Conservation (phyloP, 1,140 invertebrate genomes). For the Acromyrmex heyeri region DNA sequence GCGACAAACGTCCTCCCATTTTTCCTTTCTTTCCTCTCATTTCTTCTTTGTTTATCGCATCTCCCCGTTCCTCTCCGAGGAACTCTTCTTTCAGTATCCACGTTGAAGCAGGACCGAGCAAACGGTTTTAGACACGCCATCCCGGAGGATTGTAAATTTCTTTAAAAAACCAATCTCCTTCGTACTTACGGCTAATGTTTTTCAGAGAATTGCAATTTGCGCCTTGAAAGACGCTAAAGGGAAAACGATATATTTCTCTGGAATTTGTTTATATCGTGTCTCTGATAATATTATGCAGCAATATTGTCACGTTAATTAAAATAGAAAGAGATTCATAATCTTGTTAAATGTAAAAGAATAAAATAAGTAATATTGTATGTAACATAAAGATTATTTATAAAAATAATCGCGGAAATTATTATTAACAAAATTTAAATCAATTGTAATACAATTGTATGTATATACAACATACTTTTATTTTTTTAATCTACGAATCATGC, state of each 20-base stretch:
- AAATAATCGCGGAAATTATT: background rate
- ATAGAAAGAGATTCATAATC: background rate
- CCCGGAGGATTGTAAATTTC: slow-evolving; percentile 72
- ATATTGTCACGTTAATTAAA: background rate
- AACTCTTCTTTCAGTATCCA: slow-evolving; percentile 17
- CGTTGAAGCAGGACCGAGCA: slow-evolving; percentile 17
- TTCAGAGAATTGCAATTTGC: slow-evolving; percentile 75
- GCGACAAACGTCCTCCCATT: slow-evolving; percentile 23
- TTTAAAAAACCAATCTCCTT: slow-evolving; percentile 78
- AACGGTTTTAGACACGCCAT: slow-evolving; percentile 45
- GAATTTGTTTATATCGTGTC: slow-evolving; percentile 2
- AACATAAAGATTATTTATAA: background rate
- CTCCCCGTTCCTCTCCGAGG: background rate
- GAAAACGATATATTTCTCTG: slow-evolving; percentile 33
- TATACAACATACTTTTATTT: slow-evolving; percentile 7
- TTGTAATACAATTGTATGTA: background rate
- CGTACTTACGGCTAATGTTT: slow-evolving; percentile 75
- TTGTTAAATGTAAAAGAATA: background rate
- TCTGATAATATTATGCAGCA: slow-evolving; percentile 4
- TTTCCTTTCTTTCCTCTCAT: background rate
- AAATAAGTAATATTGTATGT: background rate
- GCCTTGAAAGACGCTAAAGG: slow-evolving; percentile 31
- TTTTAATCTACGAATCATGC: slow-evolving; percentile 11
- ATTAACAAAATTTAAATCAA: background rate
- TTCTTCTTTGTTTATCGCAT: slow-evolving; percentile 22